Evolutionary conservation across 2,888 invertebrate species (phyloP).

Genomic region (Augiades crinisus): DNA sequence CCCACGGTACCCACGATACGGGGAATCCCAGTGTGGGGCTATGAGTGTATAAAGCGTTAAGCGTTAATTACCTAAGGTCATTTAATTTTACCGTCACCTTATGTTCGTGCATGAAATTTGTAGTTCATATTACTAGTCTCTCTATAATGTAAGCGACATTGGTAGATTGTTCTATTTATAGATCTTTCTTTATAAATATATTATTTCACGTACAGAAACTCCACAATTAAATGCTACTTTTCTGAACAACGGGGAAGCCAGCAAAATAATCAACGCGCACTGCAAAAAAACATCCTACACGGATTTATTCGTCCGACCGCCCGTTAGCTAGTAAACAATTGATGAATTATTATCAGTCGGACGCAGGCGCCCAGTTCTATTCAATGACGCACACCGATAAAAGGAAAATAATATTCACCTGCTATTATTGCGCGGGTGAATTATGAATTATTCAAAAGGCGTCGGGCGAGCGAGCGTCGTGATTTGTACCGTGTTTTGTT

Average conservation of each 20-base stretch:
- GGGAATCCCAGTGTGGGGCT: too few relatives aligned
- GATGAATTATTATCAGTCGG: slow-evolving; percentile 75
- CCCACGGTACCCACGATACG: too few relatives aligned
- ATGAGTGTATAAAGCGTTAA: too few relatives aligned
- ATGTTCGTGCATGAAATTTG: too few relatives aligned
- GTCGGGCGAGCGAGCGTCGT: slow-evolving; percentile 37
- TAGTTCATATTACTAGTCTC: too few relatives aligned
- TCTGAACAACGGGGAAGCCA: neutral
- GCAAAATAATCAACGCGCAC: neutral
- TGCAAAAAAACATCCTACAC: slow-evolving; percentile 11
- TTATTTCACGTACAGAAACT: neutral
- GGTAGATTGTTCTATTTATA: too few relatives aligned
- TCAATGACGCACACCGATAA: slow-evolving; percentile 46
- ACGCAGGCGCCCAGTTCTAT: slow-evolving; percentile 51
- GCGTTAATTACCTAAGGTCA: too few relatives aligned
- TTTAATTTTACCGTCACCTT: too few relatives aligned
- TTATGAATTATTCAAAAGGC: slow-evolving; percentile 69
- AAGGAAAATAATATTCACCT: slow-evolving; percentile 68
- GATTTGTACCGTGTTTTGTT: slow-evolving; percentile 62
- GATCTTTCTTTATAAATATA: too few relatives aligned
- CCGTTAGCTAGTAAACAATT: slow-evolving; percentile 66
- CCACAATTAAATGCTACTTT: neutral
- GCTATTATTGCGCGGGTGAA: slow-evolving; percentile 59
- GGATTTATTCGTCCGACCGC: slow-evolving; percentile 30
- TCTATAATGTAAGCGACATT: too few relatives aligned